phyloP scores from a whole-genome alignment of 2,888 invertebrate species.

The Morpho achilles region DNA sequence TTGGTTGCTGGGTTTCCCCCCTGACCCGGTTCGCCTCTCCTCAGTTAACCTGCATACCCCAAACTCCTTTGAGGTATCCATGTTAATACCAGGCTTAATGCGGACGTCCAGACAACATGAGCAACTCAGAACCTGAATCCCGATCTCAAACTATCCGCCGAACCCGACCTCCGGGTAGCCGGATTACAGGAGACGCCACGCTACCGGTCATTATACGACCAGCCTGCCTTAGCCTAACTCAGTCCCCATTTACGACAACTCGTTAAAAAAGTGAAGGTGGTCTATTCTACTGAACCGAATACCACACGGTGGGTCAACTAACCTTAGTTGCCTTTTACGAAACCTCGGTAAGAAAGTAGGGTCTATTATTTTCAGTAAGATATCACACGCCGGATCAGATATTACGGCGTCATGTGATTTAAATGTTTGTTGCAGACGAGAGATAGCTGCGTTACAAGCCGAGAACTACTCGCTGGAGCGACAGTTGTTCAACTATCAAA shows the following conservation, averaged over 20 bases:
- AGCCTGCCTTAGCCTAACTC: too few species aligned
- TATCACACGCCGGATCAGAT: too few species aligned
- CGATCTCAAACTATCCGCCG: slow-evolving; percentile 95
- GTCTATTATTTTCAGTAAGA: too few species aligned
- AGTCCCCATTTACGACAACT: too few species aligned
- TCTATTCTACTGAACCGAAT: too few species aligned
- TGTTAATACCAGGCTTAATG: background rate
- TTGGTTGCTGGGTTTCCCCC: background rate
- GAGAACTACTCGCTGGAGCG: slow-evolving; percentile 91
- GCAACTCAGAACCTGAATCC: slow-evolving; percentile 62
- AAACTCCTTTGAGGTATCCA: background rate
- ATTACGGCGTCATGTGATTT: too few species aligned
- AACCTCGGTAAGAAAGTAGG: too few species aligned
- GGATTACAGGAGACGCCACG: slow-evolving; percentile 99
- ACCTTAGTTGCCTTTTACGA: too few species aligned
- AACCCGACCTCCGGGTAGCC: slow-evolving; percentile 96
- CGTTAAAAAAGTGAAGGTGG: too few species aligned
- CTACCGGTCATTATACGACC: too few species aligned
- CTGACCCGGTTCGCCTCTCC: background rate
- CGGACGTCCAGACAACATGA: background rate
- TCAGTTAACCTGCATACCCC: background rate
- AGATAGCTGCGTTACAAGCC: slow-evolving; percentile 88
- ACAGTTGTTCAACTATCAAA: slow-evolving; percentile 90
- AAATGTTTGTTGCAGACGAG: slow-evolving; percentile 77
- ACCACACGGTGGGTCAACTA: too few species aligned